Conservation (phyloP, 2,113 vertebrate species). For the Menidia beryllina region DNA sequence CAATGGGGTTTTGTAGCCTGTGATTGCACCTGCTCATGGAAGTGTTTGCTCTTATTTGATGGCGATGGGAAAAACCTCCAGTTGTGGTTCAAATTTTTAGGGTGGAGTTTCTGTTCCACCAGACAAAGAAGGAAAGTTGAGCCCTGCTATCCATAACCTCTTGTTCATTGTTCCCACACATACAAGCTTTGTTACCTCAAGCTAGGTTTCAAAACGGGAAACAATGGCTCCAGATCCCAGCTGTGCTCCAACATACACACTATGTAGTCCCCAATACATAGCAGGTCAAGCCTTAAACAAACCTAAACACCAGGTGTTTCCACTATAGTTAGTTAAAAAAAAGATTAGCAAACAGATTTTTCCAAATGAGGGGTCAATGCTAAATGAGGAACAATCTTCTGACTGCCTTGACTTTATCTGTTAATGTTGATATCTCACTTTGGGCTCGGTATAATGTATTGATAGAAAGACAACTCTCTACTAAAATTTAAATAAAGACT, state of each 20-base stretch:
- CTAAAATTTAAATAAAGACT: too few species aligned
- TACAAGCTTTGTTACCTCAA: conserved; percentile 60
- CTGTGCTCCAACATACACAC: conserved; percentile 30
- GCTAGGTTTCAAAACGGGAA: conserved; percentile 29
- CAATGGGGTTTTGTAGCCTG: neutral
- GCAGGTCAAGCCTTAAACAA: conserved; percentile 44
- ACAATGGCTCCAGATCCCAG: conserved; percentile 54
- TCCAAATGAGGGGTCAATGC: too few species aligned
- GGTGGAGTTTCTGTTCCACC: conserved; percentile 71
- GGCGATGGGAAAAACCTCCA: conserved; percentile 19
- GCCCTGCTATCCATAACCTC: conserved; percentile 61
- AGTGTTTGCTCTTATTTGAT: conserved; percentile 17
- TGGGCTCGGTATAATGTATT: too few species aligned
- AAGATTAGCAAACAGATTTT: too few species aligned
- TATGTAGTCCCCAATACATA: too few species aligned
- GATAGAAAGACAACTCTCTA: too few species aligned
- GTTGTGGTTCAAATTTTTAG: conserved; percentile 50
- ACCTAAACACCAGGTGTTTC: conserved; percentile 25
- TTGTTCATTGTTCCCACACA: conserved; percentile 66
- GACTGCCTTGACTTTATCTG: too few species aligned
- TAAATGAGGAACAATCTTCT: too few species aligned
- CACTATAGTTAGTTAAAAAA: too few species aligned
- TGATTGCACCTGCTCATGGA: conserved; percentile 10
- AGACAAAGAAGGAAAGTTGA: conserved; percentile 68
- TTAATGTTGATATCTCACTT: too few species aligned